Conservation (phyloP, 2,888 invertebrate genomes). For the Polia nebulosa region DNA sequence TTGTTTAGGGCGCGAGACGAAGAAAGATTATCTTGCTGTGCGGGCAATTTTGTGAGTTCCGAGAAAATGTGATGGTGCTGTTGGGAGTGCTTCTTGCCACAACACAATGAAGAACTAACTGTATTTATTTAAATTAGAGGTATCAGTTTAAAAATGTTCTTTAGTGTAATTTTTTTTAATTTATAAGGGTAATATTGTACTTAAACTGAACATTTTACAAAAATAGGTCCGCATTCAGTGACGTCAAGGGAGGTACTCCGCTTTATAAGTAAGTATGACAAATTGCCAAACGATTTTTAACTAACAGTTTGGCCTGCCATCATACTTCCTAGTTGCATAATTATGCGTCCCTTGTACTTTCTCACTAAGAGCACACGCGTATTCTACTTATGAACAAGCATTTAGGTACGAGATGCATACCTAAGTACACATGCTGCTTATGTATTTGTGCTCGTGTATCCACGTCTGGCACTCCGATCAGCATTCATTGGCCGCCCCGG, state of each 20-base stretch:
- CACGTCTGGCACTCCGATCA: slow-evolving; percentile 31
- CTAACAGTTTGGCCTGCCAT: too few relatives aligned
- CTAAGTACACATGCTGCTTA: background rate
- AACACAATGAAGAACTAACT: slow-evolving; percentile 21
- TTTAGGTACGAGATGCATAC: background rate
- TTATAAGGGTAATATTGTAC: too few relatives aligned
- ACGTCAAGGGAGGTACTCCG: too few relatives aligned
- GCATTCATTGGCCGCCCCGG: slow-evolving; percentile 37
- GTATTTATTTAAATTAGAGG: slow-evolving; percentile 23
- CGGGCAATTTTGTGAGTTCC: slow-evolving; percentile 30
- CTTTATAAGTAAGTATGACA: too few relatives aligned
- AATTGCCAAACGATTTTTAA: background rate
- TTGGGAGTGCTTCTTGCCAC: slow-evolving; percentile 21
- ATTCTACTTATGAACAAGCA: background rate
- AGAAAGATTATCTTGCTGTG: slow-evolving; percentile 50
- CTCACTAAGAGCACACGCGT: background rate
- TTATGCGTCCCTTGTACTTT: slow-evolving; percentile 15
- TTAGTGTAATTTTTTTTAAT: background rate
- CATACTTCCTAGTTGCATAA: background rate
- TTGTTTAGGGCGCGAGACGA: slow-evolving; percentile 47
- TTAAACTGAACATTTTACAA: too few relatives aligned
- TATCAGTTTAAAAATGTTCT: background rate
- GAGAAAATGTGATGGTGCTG: slow-evolving; percentile 35
- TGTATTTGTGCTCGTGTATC: slow-evolving; percentile 15
- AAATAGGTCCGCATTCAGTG: too few relatives aligned